A percentile compares a stretch with the other conserved stretches of the same genome.
Evolutionary conservation across 1,140 invertebrate species (phyloP).

Genomic region (Pseudachorutes palmiensis): DNA sequence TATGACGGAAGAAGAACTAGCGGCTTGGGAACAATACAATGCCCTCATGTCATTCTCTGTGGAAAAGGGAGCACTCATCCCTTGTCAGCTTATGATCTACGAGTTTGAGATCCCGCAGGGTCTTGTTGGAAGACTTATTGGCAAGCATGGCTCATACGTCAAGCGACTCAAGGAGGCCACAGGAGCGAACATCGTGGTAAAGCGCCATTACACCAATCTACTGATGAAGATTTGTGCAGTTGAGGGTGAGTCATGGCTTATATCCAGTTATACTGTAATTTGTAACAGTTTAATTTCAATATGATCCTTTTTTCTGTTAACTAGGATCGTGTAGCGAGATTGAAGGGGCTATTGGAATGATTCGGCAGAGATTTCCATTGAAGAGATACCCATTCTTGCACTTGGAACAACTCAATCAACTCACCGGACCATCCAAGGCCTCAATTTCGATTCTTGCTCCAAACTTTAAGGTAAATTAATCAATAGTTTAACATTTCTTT

Average conservation of each 20-base stretch:
- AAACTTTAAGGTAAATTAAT: constrained; percentile 57
- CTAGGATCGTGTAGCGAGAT: constrained; percentile 62
- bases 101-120: constrained; percentile 72
- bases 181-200: constrained; percentile 66
- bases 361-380: constrained; percentile 70
- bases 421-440: constrained; percentile 45
- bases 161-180: constrained; percentile 68
- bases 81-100: constrained; percentile 44
- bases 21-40: constrained; percentile 1
- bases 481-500: neutral
- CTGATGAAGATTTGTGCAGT: constrained; percentile 72
- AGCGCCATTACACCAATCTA: constrained; percentile 60
- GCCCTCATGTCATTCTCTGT: neutral
- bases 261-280: neutral
- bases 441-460: constrained; percentile 49
- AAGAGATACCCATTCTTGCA: constrained; percentile 68
- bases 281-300: neutral
- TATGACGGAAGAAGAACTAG: no score
- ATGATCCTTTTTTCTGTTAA: no score
- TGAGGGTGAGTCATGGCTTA: constrained; percentile 51
- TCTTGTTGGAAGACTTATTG: constrained; percentile 79
- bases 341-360: constrained; percentile 67
- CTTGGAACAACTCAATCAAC: constrained; percentile 64
- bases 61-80: constrained; percentile 9
- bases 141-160: constrained; percentile 70